phyloP scores from a whole-genome alignment of 2,113 vertebrate genomes.

The Pyrgilauda ruficollis region DNA sequence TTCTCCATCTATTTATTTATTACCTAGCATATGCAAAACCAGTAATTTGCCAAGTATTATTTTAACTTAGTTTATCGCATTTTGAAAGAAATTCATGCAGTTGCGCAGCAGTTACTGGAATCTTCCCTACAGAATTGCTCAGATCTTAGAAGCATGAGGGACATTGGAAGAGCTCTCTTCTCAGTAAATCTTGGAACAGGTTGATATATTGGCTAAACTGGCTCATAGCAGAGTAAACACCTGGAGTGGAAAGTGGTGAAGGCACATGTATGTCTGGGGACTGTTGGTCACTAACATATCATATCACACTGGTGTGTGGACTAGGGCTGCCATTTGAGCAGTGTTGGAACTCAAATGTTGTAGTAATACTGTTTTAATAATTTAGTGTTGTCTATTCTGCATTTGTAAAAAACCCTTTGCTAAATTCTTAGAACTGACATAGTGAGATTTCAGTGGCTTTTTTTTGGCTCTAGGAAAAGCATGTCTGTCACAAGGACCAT shows the following conservation, averaged over 20 bases:
- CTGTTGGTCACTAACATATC: background rate
- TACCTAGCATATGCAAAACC: background rate
- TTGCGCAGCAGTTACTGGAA: background rate
- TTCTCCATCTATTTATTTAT: background rate
- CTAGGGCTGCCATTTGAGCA: background rate
- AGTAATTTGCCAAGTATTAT: background rate
- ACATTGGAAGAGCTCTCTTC: fast-evolving
- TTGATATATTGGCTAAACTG: background rate
- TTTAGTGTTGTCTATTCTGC: background rate
- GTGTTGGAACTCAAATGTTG: background rate
- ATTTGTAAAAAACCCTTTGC: background rate
- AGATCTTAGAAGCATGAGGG: background rate
- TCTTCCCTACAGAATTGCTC: background rate
- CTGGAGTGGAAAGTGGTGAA: background rate
- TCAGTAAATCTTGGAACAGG: background rate
- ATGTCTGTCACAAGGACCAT: background rate
- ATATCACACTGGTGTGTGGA: background rate
- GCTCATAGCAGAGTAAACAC: background rate
- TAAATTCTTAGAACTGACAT: background rate
- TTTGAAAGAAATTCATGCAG: background rate
- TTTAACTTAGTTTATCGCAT: background rate
- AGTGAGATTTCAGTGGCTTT: background rate
- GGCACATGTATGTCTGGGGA: background rate
- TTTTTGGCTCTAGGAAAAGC: background rate
- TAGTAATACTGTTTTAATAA: background rate